Base-by-base conservation (phyloP, 1,140 invertebrate genomes). In the Parasteatoda tepidariorum region DNA sequence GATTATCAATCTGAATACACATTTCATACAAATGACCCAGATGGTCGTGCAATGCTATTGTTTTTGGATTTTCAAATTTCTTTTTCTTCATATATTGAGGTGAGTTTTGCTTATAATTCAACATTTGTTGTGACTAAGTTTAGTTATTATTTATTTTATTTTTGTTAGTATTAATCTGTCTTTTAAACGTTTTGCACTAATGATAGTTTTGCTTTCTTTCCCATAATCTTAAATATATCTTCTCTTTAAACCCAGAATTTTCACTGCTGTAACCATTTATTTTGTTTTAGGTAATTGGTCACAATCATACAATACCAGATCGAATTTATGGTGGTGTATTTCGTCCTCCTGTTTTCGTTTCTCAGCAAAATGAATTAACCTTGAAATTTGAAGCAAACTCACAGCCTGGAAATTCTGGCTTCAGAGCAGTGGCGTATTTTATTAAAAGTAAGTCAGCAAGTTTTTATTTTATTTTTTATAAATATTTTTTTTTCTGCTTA, bases 361-460 rank as follows among this genome's bases (percentile, higher is more conserved):
- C 73, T 2, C n/a, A 75, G 24, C 4, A 61, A 28, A 30, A 62
- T 38, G 28, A 34, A 2, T 18, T 75, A 7, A 38, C 22, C 18
- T 75, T 75, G 13, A 38, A 28, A 38, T 75, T 75, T 75, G 22
- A 75, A 38, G 73, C 73, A 22, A 75, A 75, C 41, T 18, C n/a
- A 24, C 57, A 62, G 28, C 38, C 38, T 13, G 33, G 13, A 11
- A 41, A 61, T 15, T 24, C 57, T 61, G 73, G 73, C 2, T 75
- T 75, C 24, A 33, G 73, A 75, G 73, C 73, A 7, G 22, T 75
- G 30, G 61, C 55, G 28, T 62, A 59, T 18, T 75, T 75, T 22
- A 24, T 75, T 26, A 75, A 61, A 26, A 57, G 73, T 75, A 18
- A 2, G 70, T 9, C 1, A 15, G 0, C 18, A 48, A 48, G 1